phyloP scores from a whole-genome alignment of 2,113 vertebrate species.

The Todiramphus saurophagus region DNA sequence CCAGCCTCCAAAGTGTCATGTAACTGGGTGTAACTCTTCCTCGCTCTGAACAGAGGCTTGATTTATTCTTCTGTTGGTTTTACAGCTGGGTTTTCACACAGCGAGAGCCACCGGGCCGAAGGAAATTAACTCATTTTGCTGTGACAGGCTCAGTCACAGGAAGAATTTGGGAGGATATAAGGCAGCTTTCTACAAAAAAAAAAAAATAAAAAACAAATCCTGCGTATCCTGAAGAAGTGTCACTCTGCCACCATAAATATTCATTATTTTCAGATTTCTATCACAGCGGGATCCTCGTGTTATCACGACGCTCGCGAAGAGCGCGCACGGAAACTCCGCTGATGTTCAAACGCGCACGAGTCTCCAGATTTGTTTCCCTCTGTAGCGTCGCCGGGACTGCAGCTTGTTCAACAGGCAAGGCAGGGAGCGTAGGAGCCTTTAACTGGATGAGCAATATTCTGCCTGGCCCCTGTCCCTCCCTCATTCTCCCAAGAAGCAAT shows the following conservation, averaged over 20 bases:
- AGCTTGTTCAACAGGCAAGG: neutral
- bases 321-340: neutral
- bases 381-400: neutral
- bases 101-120: neutral
- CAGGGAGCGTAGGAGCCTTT: neutral
- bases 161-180: neutral
- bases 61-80: neutral
- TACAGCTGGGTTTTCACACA: neutral
- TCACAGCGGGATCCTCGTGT: neutral
- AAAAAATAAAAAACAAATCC: neutral
- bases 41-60: neutral
- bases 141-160: neutral
- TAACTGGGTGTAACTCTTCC: neutral
- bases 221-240: neutral
- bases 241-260: neutral
- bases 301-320: neutral
- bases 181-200: neutral
- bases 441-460: neutral
- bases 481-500: neutral
- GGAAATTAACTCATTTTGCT: neutral
- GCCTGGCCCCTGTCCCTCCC: neutral
- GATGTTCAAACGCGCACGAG: fast-evolving
- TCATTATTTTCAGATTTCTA: neutral
- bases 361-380: neutral
- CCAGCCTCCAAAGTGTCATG: neutral